A percentile compares a stretch with the other conserved stretches of the same genome.
Conservation (phyloP, 2,797 vertebrate species). For the Synanceia verrucosa region DNA sequence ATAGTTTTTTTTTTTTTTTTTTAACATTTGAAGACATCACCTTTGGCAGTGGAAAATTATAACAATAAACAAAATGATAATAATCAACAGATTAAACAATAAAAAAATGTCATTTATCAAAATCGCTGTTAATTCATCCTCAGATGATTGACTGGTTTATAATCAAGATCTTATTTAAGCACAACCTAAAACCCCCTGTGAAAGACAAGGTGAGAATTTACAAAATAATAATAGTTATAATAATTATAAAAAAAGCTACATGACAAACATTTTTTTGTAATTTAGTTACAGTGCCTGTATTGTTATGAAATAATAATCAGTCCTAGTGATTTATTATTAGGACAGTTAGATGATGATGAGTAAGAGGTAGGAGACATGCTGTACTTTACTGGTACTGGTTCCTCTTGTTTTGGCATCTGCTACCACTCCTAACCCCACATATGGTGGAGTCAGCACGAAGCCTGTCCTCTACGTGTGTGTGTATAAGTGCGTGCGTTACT, state of each 20-base stretch:
- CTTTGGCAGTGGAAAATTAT: background rate
- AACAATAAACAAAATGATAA: background rate
- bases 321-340: slow-evolving; percentile 61
- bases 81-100: background rate
- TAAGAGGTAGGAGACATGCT: slow-evolving; percentile 68
- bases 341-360: slow-evolving; percentile 53
- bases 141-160: background rate
- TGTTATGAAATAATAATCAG: slow-evolving; percentile 17
- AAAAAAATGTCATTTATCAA: background rate
- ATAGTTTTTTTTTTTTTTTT: too few relatives aligned
- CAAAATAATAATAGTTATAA: background rate
- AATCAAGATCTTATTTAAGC: background rate
- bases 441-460: slow-evolving; percentile 74
- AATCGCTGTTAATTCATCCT: background rate
- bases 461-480: slow-evolving; percentile 33
- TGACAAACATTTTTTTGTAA: slow-evolving; percentile 6
- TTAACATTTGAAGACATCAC: too few relatives aligned
- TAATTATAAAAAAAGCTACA: background rate
- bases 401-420: slow-evolving; percentile 70
- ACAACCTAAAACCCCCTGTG: slow-evolving; percentile 3
- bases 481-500: slow-evolving; percentile 19
- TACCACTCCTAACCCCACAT: slow-evolving; percentile 70
- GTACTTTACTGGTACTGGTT: slow-evolving; percentile 72
- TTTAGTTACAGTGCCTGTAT: background rate
- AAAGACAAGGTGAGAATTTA: background rate